These are phyloP conservation scores for Brachionus rotundiformis DNA, from an alignment of 1,140 invertebrate genomes.

Conservation along the genomic window DNA sequence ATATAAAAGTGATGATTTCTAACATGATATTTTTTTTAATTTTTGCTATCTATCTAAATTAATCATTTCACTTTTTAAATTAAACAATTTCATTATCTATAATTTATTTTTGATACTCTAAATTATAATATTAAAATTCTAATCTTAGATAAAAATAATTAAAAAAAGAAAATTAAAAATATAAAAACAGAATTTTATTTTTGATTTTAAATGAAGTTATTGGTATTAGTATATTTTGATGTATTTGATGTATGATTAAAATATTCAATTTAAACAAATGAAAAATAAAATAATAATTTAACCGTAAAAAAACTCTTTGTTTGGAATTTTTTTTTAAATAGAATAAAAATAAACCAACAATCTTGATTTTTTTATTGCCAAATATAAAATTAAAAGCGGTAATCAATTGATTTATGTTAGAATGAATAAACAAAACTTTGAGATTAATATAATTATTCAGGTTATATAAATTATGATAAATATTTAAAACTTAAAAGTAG, in stretches of 20 bases:
- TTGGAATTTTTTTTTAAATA: neutral
- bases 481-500: neutral
- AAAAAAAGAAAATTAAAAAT: neutral
- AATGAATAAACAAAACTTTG: neutral
- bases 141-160: neutral
- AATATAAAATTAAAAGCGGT: neutral
- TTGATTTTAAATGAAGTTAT: neutral
- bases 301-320: conserved; percentile 1
- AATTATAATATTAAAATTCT: conserved; percentile 20
- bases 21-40: neutral
- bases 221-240: conserved; percentile 27
- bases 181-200: neutral
- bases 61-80: neutral
- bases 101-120: neutral
- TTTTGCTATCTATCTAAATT: neutral
- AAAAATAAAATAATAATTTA: conserved; percentile 50
- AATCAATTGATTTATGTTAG: conserved; percentile 33
- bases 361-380: neutral
- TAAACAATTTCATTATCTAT: neutral
- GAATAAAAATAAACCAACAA: neutral
- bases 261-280: conserved; percentile 24
- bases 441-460: neutral
- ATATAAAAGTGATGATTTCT: neutral
- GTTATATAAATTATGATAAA: conserved; percentile 48
- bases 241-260: neutral